These are phyloP conservation scores for Trichogramma pretiosum DNA, from an alignment of 1,140 invertebrate genomes.

Conservation along the genomic window DNA sequence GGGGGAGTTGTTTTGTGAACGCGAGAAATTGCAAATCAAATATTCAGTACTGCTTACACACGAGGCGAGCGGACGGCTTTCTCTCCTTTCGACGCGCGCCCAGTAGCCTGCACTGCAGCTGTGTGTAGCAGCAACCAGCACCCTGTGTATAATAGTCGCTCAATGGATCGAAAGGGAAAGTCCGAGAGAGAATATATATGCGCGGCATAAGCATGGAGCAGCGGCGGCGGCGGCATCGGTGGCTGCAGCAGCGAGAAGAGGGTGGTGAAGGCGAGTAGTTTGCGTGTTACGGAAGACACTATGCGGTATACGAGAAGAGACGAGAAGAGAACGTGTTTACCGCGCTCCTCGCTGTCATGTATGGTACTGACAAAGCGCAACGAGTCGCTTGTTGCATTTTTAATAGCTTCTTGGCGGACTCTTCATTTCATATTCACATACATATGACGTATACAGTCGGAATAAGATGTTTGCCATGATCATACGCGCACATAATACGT, in stretches of 20 bases:
- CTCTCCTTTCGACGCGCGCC: too few species aligned
- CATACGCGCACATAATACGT: too few species aligned
- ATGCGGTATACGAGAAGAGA: neutral
- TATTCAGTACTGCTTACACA: too few species aligned
- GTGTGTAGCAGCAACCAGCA: neutral
- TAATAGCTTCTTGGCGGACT: too few species aligned
- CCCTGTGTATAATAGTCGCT: neutral
- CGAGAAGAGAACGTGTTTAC: neutral
- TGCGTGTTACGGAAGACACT: too few species aligned
- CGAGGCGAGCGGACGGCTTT: too few species aligned
- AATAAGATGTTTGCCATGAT: too few species aligned
- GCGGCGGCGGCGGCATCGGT: neutral
- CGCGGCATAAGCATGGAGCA: neutral
- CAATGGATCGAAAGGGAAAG: slow-evolving; percentile 3
- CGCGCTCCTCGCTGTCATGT: too few species aligned
- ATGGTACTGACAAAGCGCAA: too few species aligned
- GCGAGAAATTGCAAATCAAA: slow-evolving; percentile 12
- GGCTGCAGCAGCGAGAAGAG: neutral
- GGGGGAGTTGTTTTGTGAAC: neutral
- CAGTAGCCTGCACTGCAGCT: neutral
- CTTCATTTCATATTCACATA: too few species aligned
- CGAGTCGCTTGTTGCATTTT: too few species aligned
- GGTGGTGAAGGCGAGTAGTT: neutral
- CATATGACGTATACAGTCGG: too few species aligned
- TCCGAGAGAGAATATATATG: neutral